Percentiles rank a stretch among this genome's conserved stretches.
Conservation (phyloP, 2,797 vertebrate genomes). For the Eutrigla gurnardus region DNA sequence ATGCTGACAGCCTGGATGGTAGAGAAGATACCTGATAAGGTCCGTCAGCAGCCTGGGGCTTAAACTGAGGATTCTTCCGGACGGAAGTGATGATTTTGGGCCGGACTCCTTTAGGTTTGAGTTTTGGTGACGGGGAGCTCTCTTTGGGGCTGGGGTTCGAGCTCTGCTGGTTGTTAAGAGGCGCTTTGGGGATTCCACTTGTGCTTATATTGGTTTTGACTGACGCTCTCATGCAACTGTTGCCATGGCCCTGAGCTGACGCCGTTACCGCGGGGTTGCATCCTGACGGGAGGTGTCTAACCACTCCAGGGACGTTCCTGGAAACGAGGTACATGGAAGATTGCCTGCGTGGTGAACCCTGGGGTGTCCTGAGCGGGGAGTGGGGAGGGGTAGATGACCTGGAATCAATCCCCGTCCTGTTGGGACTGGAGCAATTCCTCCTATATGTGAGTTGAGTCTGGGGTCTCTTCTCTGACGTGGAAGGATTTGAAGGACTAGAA, state of each 20-base stretch:
- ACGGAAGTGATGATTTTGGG: constrained; percentile 99
- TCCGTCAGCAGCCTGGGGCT: constrained; percentile 86
- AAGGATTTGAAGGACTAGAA: constrained; percentile 60
- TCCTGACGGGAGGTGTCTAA: constrained; percentile 72
- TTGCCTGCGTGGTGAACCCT: constrained; percentile 79
- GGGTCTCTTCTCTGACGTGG: constrained; percentile 76
- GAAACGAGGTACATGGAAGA: constrained; percentile 79
- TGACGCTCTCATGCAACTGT: constrained; percentile 88
- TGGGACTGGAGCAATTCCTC: constrained; percentile 82
- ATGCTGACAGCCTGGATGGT: constrained; percentile 83
- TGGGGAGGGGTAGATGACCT: constrained; percentile 80
- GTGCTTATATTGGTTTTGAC: constrained; percentile 87
- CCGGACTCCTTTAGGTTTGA: constrained; percentile 93
- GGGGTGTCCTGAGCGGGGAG: constrained; percentile 78
- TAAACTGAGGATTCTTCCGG: constrained; percentile 91
- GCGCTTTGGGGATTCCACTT: constrained; percentile 89
- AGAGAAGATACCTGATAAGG: constrained; percentile 87
- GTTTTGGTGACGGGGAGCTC: constrained; percentile 84
- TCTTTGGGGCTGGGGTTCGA: constrained; percentile 80
- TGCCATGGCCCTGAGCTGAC: constrained; percentile 82
- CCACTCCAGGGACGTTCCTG: constrained; percentile 72
- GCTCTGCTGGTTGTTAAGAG: constrained; percentile 83
- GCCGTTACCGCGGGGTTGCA: constrained; percentile 64
- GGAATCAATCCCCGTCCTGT: constrained; percentile 64
- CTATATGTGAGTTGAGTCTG: constrained; percentile 77